Percentiles rank a stretch among this genome's conserved stretches.
phyloP scores from a whole-genome alignment of 2,888 invertebrate species.

The Diogma glabrata region DNA sequence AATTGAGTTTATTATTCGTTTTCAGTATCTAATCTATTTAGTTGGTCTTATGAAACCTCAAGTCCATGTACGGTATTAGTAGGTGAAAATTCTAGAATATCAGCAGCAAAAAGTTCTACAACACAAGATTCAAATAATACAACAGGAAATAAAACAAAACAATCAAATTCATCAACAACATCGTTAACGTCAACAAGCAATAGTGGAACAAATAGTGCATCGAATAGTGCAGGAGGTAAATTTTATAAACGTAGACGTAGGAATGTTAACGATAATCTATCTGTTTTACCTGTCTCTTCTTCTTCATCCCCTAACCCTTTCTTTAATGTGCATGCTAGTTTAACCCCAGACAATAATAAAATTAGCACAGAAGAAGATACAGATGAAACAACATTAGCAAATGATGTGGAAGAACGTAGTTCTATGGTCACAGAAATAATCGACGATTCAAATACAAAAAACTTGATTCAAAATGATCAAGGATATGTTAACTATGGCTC shows the following conservation, averaged over 20 bases:
- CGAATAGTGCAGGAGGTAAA: conserved; percentile 35
- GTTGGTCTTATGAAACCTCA: conserved; percentile 74
- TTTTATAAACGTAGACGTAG: background rate
- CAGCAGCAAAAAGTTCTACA: conserved; percentile 56
- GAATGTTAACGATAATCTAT: background rate
- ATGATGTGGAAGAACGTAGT: background rate
- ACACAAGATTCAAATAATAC: conserved; percentile 63
- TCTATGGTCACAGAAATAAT: background rate
- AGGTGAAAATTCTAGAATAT: conserved; percentile 59
- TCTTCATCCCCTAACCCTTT: too few species aligned
- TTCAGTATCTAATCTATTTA: conserved; percentile 68
- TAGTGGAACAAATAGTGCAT: conserved; percentile 16
- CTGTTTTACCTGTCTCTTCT: background rate
- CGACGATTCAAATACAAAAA: too few species aligned
- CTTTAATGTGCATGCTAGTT: background rate
- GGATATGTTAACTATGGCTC: too few species aligned
- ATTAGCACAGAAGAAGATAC: background rate
- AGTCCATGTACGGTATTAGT: conserved; percentile 77
- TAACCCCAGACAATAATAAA: background rate
- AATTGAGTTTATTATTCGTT: conserved; percentile 5
- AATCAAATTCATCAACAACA: conserved; percentile 39
- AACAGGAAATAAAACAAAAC: conserved; percentile 50
- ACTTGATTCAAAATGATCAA: too few species aligned
- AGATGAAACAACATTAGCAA: background rate
- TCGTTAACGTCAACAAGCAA: conserved; percentile 32